Conservation (phyloP, 2,113 vertebrate species). For the Nothobranchius furzeri region DNA sequence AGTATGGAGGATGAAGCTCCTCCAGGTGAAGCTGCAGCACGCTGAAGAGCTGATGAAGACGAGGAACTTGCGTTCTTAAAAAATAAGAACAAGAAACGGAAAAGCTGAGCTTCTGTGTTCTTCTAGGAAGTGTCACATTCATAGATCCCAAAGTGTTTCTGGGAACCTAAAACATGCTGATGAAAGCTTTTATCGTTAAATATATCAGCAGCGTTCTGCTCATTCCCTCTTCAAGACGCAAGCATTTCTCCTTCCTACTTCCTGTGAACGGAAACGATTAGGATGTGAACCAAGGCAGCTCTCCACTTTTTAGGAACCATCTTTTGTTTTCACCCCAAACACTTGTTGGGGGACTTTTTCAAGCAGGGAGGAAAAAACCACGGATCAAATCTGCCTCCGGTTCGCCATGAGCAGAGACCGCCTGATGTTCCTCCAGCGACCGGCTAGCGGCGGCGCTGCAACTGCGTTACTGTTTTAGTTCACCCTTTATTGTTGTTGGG, state of each 20-base stretch:
- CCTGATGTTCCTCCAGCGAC: not conserved
- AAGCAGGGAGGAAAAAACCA: slow-evolving; percentile 10
- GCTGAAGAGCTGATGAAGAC: too few relatives aligned
- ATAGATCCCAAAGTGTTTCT: not conserved
- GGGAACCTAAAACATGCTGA: not conserved
- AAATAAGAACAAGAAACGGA: too few relatives aligned
- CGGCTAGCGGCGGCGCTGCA: too few relatives aligned
- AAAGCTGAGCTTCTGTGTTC: not conserved
- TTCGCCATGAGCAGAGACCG: slow-evolving; percentile 5
- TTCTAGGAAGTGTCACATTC: not conserved
- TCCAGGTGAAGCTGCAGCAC: not conserved
- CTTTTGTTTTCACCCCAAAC: not conserved
- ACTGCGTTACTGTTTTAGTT: too few relatives aligned
- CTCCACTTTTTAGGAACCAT: too few relatives aligned
- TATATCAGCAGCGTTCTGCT: not conserved
- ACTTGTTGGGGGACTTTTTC: slow-evolving; percentile 2
- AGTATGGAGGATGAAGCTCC: slow-evolving; percentile 7
- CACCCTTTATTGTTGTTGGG: not conserved
- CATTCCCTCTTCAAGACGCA: too few relatives aligned
- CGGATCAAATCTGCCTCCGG: not conserved
- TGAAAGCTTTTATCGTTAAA: too few relatives aligned
- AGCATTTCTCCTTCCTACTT: too few relatives aligned
- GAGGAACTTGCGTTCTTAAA: too few relatives aligned
- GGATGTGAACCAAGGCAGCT: too few relatives aligned
- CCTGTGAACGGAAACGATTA: too few relatives aligned